Conservation (phyloP, 2,888 invertebrate genomes). For the Tachystola acroxantha region DNA sequence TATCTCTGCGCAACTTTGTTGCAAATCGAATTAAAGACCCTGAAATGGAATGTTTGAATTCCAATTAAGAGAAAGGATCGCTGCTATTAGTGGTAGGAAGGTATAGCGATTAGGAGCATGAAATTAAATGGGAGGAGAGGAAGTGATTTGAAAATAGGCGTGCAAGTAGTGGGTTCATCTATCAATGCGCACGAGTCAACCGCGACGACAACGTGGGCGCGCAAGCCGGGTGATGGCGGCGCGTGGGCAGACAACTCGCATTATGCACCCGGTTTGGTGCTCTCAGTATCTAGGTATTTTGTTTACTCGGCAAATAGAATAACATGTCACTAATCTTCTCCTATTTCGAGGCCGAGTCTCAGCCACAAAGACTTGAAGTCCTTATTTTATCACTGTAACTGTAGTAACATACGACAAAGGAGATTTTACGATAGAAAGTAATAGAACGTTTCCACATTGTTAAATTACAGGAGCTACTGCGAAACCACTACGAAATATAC, state of each 20-base stretch:
- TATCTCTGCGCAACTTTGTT: background rate
- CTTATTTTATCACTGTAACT: background rate
- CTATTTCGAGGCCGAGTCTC: too few relatives aligned
- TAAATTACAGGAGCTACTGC: conserved; percentile 24
- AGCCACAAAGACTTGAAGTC: background rate
- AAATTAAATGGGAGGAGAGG: conserved; percentile 11
- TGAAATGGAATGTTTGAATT: conserved; percentile 1
- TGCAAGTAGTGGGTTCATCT: conserved; percentile 24
- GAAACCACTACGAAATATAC: conserved; percentile 39
- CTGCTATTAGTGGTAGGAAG: conserved; percentile 9
- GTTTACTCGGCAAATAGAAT: conserved; percentile 13
- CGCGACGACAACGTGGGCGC: conserved; percentile 25
- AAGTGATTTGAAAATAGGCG: conserved; percentile 23
- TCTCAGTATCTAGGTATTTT: conserved; percentile 18
- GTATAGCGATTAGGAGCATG: conserved; percentile 11
- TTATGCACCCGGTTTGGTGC: conserved; percentile 18
- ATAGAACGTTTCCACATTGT: conserved; percentile 16
- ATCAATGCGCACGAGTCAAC: conserved; percentile 24
- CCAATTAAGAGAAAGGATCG: conserved; percentile 3
- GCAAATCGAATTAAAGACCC: background rate
- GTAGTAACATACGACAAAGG: conserved; percentile 2
- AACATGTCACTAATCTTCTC: conserved; percentile 2
- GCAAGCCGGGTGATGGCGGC: conserved; percentile 6
- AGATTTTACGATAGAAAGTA: conserved; percentile 9
- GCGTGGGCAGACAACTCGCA: conserved; percentile 22